These are phyloP conservation scores for Hetaerina americana DNA, from an alignment of 1,140 invertebrate species.

Conservation along the genomic window DNA sequence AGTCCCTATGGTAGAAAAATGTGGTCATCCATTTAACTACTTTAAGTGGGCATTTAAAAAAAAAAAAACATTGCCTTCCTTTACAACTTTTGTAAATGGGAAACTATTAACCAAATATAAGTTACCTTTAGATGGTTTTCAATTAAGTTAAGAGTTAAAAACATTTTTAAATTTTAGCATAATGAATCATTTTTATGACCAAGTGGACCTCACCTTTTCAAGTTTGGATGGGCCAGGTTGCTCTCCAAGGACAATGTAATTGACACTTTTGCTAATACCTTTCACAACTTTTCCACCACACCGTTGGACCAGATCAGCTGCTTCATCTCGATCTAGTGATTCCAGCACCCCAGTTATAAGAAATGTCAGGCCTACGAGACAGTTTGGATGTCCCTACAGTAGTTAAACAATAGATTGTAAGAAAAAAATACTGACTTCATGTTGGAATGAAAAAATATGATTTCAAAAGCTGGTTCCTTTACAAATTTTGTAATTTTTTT, in stretches of 20 bases:
- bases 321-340: slow-evolving; percentile 73
- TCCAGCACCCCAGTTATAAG: slow-evolving; percentile 79
- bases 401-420: too few relatives aligned
- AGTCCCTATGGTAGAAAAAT: too few relatives aligned
- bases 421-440: slow-evolving; percentile 13
- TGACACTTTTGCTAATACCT: slow-evolving; percentile 64
- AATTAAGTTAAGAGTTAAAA: too few relatives aligned
- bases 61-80: too few relatives aligned
- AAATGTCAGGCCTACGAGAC: slow-evolving; percentile 64
- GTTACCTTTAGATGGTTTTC: too few relatives aligned
- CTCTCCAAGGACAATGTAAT: slow-evolving; percentile 70
- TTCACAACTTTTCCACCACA: slow-evolving; percentile 68
- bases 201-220: slow-evolving; percentile 45
- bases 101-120: too few relatives aligned
- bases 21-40: too few relatives aligned
- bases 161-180: too few relatives aligned
- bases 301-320: slow-evolving; percentile 53
- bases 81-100: too few relatives aligned
- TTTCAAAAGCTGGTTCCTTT: slow-evolving; percentile 3
- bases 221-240: slow-evolving; percentile 74
- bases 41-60: too few relatives aligned
- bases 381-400: slow-evolving; percentile 55
- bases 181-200: too few relatives aligned
- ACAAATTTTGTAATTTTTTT: slow-evolving; percentile 8
- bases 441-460: not conserved